phyloP scores from a whole-genome alignment of 2,113 vertebrate genomes.

The Lophochroa leadbeateri region DNA sequence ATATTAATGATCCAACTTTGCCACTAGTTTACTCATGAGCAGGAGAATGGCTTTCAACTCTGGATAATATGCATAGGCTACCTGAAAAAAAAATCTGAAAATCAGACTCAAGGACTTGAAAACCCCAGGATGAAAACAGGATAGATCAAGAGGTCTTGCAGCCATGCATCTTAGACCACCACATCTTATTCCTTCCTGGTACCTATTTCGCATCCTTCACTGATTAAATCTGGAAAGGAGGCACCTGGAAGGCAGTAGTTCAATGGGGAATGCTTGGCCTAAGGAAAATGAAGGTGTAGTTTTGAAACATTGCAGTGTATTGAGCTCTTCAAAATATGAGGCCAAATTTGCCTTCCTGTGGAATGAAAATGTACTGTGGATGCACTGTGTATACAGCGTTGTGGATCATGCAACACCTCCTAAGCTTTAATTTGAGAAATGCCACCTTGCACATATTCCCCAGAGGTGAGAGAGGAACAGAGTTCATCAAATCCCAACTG shows the following conservation, averaged over 20 bases:
- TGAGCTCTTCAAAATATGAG: neutral
- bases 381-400: accelerated
- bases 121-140: neutral
- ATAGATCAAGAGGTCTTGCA: neutral
- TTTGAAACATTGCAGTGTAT: neutral
- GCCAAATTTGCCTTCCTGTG: neutral
- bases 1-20: neutral
- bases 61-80: neutral
- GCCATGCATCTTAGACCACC: neutral
- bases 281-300: neutral
- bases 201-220: neutral
- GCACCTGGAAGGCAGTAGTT: neutral
- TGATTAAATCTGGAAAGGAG: neutral
- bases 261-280: neutral
- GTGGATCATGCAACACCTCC: neutral
- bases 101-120: neutral
- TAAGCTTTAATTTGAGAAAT: neutral
- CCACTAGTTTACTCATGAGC: neutral
- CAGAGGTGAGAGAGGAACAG: accelerated
- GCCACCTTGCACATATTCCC: neutral
- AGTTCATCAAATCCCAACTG: neutral
- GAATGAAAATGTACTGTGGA: neutral
- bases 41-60: neutral
- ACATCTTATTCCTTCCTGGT: neutral
- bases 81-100: neutral